Evolutionary conservation across 2,113 vertebrate genomes (phyloP).

Genomic region (Takifugu flavidus): DNA sequence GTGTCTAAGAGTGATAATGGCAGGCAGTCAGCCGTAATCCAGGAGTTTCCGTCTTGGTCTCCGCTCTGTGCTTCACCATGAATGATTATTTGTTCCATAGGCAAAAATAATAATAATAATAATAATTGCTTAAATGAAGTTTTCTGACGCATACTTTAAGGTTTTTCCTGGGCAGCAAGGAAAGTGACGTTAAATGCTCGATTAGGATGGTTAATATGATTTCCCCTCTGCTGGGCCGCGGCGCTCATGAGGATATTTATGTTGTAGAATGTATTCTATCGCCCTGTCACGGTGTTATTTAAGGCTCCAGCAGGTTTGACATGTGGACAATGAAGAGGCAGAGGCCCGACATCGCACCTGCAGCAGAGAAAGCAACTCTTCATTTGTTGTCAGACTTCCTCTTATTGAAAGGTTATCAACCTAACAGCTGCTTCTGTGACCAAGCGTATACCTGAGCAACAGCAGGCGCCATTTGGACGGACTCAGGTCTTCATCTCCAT

Average conservation of each 20-base stretch:
- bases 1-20: slow-evolving; percentile 62
- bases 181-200: background rate
- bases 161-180: slow-evolving; percentile 2
- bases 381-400: background rate
- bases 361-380: background rate
- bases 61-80: slow-evolving; percentile 56
- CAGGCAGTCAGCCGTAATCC: slow-evolving; percentile 62
- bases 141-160: slow-evolving; percentile 30
- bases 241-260: too few species aligned
- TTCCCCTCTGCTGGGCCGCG: background rate
- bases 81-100: slow-evolving; percentile 59
- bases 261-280: slow-evolving; percentile 15
- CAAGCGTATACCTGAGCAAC: too few species aligned
- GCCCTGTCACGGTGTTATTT: slow-evolving; percentile 23
- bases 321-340: slow-evolving; percentile 29
- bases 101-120: slow-evolving; percentile 13
- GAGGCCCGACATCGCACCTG: background rate
- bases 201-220: background rate
- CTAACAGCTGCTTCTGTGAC: background rate
- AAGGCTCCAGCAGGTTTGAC: slow-evolving; percentile 34
- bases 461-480: too few species aligned
- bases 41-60: slow-evolving; percentile 57
- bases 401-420: background rate
- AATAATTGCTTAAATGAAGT: slow-evolving; percentile 42
- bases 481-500: too few species aligned